These are phyloP conservation scores for Ypsolopha scabrella DNA, from an alignment of 2,888 invertebrate species.

Conservation along the genomic window DNA sequence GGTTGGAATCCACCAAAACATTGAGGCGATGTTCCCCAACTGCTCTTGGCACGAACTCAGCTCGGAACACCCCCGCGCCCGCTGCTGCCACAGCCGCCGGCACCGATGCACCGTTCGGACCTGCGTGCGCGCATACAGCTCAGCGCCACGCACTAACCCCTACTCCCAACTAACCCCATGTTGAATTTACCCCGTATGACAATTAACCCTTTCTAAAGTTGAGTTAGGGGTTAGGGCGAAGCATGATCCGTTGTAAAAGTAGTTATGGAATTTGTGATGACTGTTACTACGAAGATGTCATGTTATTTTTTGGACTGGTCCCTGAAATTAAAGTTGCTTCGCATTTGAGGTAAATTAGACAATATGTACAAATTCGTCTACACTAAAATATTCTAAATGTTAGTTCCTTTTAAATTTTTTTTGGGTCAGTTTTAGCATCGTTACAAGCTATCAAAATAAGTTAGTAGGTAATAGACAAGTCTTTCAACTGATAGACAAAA, in stretches of 20 bases:
- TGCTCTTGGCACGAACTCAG: slow-evolving; percentile 91
- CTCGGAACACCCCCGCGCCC: slow-evolving; percentile 84
- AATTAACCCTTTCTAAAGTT: slow-evolving; percentile 12
- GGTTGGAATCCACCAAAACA: slow-evolving; percentile 83
- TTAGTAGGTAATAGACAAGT: slow-evolving; percentile 2
- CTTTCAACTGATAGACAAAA: slow-evolving; percentile 5
- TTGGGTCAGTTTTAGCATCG: background rate
- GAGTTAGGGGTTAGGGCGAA: slow-evolving; percentile 67
- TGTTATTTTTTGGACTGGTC: slow-evolving; percentile 21
- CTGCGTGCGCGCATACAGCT: slow-evolving; percentile 59
- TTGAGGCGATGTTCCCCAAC: slow-evolving; percentile 94
- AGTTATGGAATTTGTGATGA: background rate
- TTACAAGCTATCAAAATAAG: background rate
- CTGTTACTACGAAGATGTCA: slow-evolving; percentile 31
- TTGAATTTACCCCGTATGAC: slow-evolving; percentile 6
- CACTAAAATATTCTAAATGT: no score
- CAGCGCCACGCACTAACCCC: slow-evolving; percentile 55
- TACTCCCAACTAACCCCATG: slow-evolving; percentile 10
- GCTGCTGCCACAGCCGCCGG: slow-evolving; percentile 90
- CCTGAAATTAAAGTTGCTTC: background rate
- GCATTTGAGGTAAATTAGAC: background rate
- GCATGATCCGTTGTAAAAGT: slow-evolving; percentile 51
- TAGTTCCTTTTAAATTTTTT: background rate
- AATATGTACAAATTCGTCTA: no score
- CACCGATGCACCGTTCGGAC: slow-evolving; percentile 92